Evolutionary conservation across 2,888 invertebrate species (phyloP), one percentile per base, ranked within the genome.

Genomic region (Entomobrya proxima): DNA sequence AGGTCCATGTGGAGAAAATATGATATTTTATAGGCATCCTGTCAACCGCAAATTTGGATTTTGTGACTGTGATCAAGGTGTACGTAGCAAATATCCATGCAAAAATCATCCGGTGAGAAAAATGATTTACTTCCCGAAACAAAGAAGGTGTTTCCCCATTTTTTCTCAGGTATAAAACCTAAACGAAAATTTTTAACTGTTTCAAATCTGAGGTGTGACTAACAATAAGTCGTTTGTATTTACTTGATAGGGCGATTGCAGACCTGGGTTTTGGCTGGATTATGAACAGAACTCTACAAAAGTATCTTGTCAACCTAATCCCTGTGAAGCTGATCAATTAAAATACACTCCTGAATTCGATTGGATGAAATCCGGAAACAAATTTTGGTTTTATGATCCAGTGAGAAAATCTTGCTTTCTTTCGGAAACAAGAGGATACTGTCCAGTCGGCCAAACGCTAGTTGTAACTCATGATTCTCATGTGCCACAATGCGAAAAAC

Each of bases 21-120:
- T 88, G 88, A 72, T 85, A 50, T 84, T 82, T 75, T 88, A 88
- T 32, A 18, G 52, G 13, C 69, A 88, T 50, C 88, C 88, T 4
- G 13, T 79, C 0, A 21, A 79, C 24, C 44, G 58, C 4, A 55
- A 37, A 0, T 52, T 37, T 13, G 87, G 88, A 27, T 88, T 88
- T 47, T 88, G 88, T 35, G 88, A 88, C 44, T 88, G 88, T 37
- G 87, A 88, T 37, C 87, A 87, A 55, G 88, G 88, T 27, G 30
- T 55, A 18, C 37, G 40, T 18, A 76, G 67, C 18, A 15, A 82
- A 44, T 37, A 3, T 7, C 61, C 76, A 18, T 86, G 88, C 47
- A 83, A n/a, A 1, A 77, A 86, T 30, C 27, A 40, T 55, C 87
- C 88, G 13, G 50, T 87, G n/a, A 15, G 88, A 6, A 64, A 58